phyloP scores from a whole-genome alignment of 2,888 invertebrate genomes.

The Lasius fuliginosus region DNA sequence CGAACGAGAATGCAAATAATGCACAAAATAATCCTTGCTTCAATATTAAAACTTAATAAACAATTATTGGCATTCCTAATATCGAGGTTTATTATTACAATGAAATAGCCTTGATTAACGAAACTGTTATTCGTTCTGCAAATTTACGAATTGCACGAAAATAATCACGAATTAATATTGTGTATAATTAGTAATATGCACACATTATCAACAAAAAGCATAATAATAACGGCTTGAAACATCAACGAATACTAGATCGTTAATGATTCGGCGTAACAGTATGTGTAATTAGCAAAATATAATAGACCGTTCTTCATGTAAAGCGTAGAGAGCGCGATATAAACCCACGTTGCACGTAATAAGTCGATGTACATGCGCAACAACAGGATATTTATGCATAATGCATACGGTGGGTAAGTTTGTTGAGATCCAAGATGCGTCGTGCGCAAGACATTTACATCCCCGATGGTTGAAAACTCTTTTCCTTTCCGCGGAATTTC shows the following conservation, averaged over 20 bases:
- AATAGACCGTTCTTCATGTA: background rate
- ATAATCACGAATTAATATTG: background rate
- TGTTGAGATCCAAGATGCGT: conserved; percentile 12
- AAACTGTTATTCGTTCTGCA: background rate
- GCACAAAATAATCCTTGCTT: conserved; percentile 2
- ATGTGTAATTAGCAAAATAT: conserved; percentile 14
- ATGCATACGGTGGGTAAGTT: conserved; percentile 11
- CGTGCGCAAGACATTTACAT: background rate
- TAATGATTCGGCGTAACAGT: background rate
- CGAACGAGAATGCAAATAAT: conserved; percentile 34
- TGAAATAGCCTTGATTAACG: background rate
- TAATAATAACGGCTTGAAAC: background rate
- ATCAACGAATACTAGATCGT: background rate
- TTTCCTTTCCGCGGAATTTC: conserved; percentile 1
- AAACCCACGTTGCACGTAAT: background rate
- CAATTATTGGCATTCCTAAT: background rate
- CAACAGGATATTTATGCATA: conserved; percentile 46
- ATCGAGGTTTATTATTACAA: background rate
- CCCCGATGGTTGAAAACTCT: conserved; percentile 18
- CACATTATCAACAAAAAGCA: background rate
- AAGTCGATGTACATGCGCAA: background rate
- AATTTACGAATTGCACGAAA: background rate
- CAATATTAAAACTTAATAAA: conserved; percentile 19
- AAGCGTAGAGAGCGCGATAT: background rate
- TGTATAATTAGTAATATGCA: background rate